Evolutionary conservation across 2,888 invertebrate genomes (phyloP).

Genomic region (Parnassius apollo): DNA sequence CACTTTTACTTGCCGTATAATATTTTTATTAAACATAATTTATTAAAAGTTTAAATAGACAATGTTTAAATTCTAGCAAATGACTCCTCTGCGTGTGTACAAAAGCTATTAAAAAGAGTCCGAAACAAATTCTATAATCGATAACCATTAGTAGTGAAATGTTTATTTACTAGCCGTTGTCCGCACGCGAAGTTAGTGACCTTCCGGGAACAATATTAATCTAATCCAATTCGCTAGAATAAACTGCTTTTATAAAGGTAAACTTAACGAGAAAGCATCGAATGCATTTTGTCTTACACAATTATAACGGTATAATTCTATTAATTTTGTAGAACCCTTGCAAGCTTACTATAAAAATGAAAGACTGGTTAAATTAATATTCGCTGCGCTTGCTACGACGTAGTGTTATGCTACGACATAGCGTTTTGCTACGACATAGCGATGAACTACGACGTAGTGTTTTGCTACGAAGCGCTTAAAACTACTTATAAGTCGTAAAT

Average conservation of each 20-base stretch:
- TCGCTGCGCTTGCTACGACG: conserved; percentile 1
- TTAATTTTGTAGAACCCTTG: no score
- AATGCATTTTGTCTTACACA: no score
- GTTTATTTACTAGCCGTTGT: conserved; percentile 36
- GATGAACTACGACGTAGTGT: not conserved
- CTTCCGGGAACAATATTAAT: conserved; percentile 20
- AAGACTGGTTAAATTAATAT: not conserved
- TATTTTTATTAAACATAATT: not conserved
- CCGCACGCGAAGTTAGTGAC: conserved; percentile 37
- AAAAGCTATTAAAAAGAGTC: conserved; percentile 9
- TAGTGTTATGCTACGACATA: conserved; percentile 3
- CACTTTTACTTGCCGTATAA: no score
- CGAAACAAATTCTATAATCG: conserved; percentile 18
- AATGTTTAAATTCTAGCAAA: no score
- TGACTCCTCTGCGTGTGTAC: not conserved
- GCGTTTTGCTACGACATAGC: conserved; percentile 4
- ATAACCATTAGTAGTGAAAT: conserved; percentile 33
- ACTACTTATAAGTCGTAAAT: not conserved
- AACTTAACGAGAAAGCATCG: not conserved
- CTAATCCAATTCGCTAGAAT: conserved; percentile 1
- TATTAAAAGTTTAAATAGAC: no score
- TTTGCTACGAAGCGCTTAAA: not conserved
- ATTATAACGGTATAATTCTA: no score
- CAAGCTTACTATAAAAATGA: no score
- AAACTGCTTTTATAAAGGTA: not conserved